A percentile compares a stretch with the other conserved stretches of the same genome.
Evolutionary conservation across 2,113 vertebrate genomes (phyloP).

Genomic region (Cyprinus carpio): DNA sequence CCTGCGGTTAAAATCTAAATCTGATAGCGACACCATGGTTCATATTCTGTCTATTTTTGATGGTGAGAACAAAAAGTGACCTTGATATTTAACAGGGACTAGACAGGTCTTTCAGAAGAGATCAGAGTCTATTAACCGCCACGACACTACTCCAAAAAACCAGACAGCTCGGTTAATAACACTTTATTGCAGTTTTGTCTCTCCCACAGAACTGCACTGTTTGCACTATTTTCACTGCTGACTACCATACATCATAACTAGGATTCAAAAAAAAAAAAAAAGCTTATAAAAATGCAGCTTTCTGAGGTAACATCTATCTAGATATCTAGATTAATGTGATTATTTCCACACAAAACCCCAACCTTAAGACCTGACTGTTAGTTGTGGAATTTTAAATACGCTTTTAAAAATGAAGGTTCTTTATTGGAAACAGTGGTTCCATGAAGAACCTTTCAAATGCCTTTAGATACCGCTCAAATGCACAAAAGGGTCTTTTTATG

Average conservation of each 20-base stretch:
- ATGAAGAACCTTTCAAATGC: too few species aligned
- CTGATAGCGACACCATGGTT: not conserved
- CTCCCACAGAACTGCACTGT: conserved; percentile 22
- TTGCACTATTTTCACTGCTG: conserved; percentile 4
- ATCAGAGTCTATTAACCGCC: not conserved
- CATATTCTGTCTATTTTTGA: not conserved
- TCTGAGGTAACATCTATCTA: conserved; percentile 42
- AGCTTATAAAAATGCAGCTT: conserved; percentile 4
- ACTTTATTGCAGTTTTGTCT: conserved; percentile 42
- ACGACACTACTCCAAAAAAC: conserved; percentile 6
- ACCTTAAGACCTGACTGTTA: conserved; percentile 17
- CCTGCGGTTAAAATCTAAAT: not conserved
- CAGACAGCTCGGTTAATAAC: conserved; percentile 34
- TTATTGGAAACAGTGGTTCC: too few species aligned
- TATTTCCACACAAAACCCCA: conserved; percentile 44
- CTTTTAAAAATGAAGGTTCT: too few species aligned
- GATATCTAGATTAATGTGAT: conserved; percentile 40
- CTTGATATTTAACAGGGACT: not conserved
- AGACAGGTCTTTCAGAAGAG: conserved; percentile 13
- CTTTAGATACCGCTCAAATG: too few species aligned
- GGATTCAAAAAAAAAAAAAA: not conserved
- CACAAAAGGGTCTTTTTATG: too few species aligned
- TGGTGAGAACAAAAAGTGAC: conserved; percentile 4
- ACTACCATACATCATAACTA: conserved; percentile 18
- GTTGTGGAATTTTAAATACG: conserved; percentile 26